Conservation (phyloP, 2,797 vertebrate species). For the Silurus aristotelis region DNA sequence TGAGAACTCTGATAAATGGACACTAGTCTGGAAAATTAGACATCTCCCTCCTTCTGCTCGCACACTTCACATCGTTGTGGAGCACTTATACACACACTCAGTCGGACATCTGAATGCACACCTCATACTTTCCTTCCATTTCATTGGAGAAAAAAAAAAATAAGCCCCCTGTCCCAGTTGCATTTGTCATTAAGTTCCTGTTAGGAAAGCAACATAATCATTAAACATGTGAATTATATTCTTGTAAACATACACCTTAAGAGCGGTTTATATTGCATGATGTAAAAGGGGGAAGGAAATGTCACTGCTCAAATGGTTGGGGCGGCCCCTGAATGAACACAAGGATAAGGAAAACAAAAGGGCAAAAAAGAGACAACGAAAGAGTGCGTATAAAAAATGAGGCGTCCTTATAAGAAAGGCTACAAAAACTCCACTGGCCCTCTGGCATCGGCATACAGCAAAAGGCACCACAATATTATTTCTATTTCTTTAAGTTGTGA, state of each 20-base stretch:
- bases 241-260: constrained; percentile 84
- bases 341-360: constrained; percentile 61
- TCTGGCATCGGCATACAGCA: constrained; percentile 95
- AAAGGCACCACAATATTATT: constrained; percentile 99
- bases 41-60: constrained; percentile 57
- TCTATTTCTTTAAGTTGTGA: constrained; percentile 95
- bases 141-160: constrained; percentile 45
- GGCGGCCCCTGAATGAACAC: constrained; percentile 72
- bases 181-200: constrained; percentile 65
- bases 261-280: constrained; percentile 82
- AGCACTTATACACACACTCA: constrained; percentile 58
- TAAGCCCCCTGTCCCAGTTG: constrained; percentile 60
- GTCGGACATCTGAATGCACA: constrained; percentile 38
- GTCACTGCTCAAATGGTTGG: constrained; percentile 71
- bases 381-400: constrained; percentile 84
- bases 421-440: constrained; percentile 92
- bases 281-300: constrained; percentile 61
- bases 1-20: constrained; percentile 5
- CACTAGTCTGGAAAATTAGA: constrained; percentile 57
- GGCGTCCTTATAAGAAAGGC: constrained; percentile 89
- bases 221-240: constrained; percentile 71
- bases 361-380: constrained; percentile 68
- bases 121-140: constrained; percentile 51
- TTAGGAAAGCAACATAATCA: constrained; percentile 63
- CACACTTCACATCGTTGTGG: constrained; percentile 42